Conservation (phyloP, 2,888 invertebrate genomes). For the Sicus ferrugineus region DNA sequence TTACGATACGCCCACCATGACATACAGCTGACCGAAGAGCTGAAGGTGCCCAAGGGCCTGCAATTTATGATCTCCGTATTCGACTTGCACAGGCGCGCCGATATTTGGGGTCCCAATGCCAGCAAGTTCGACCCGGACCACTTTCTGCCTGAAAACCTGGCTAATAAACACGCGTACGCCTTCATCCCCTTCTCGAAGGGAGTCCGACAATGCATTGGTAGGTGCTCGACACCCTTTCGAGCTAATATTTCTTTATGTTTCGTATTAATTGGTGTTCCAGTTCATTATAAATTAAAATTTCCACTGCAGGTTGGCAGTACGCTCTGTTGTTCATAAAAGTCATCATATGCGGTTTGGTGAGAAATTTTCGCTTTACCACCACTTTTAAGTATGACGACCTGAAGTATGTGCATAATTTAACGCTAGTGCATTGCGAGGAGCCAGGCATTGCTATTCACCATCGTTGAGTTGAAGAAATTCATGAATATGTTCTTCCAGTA, state of each 20-base stretch:
- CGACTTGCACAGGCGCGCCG: conserved; percentile 43
- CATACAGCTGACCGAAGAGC: conserved; percentile 36
- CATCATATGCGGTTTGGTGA: conserved; percentile 37
- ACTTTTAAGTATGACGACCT: conserved; percentile 40
- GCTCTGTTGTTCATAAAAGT: conserved; percentile 42
- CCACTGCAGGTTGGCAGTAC: conserved; percentile 46
- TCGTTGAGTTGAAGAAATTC: no score
- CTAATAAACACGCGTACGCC: conserved; percentile 45
- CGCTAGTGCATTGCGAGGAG: conserved; percentile 35
- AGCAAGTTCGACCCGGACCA: conserved; percentile 46
- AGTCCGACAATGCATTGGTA: conserved; percentile 49
- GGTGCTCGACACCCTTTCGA: no score
- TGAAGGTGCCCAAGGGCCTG: conserved; percentile 43
- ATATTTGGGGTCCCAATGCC: conserved; percentile 49
- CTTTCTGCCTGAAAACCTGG: conserved; percentile 45
- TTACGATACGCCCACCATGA: conserved; percentile 42
- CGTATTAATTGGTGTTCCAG: no score
- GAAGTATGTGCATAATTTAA: conserved; percentile 25
- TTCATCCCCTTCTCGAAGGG: conserved; percentile 53
- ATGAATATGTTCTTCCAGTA: no score
- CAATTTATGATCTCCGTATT: conserved; percentile 43
- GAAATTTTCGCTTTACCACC: conserved; percentile 42
- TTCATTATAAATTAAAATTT: no score
- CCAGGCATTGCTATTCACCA: conserved; percentile 39
- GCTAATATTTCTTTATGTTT: no score